phyloP scores from a whole-genome alignment of 1,140 invertebrate genomes.

The Gonioctena quinquepunctata region DNA sequence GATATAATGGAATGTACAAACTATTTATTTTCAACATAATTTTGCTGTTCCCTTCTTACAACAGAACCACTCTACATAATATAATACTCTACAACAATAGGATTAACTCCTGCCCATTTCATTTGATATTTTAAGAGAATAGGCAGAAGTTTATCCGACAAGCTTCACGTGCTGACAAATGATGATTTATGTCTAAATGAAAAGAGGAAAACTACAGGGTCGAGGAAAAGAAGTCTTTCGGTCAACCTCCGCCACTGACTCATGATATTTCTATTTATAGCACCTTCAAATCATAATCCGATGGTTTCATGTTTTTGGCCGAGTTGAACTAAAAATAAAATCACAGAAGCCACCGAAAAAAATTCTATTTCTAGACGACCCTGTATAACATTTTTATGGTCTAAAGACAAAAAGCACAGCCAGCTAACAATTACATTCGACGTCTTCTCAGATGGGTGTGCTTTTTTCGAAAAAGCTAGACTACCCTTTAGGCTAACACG shows the following conservation, averaged over 20 bases:
- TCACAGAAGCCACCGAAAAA: background rate
- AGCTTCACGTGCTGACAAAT: conserved; percentile 21
- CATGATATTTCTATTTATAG: too few species aligned
- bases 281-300: too few species aligned
- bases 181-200: conserved; percentile 31
- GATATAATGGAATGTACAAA: conserved; percentile 51
- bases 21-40: conserved; percentile 50
- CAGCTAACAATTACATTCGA: background rate
- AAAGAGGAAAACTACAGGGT: conserved; percentile 33
- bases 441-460: background rate
- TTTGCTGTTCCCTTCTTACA: conserved; percentile 48
- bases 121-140: conserved; percentile 16
- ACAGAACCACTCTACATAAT: conserved; percentile 40
- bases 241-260: too few species aligned
- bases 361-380: background rate
- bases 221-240: background rate
- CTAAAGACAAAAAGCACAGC: conserved; percentile 30
- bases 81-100: conserved; percentile 36
- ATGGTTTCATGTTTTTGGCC: too few species aligned
- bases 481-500: conserved; percentile 44
- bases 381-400: conserved; percentile 42
- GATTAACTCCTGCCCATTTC: conserved; percentile 8
- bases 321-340: background rate
- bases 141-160: conserved; percentile 14
- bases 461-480: conserved; percentile 27